Evolutionary conservation across 37 sponge, comb jelly and placozoan species (phyloP), one percentile per base, ranked within the genome.

Genomic region (Corticium candelabrum): DNA sequence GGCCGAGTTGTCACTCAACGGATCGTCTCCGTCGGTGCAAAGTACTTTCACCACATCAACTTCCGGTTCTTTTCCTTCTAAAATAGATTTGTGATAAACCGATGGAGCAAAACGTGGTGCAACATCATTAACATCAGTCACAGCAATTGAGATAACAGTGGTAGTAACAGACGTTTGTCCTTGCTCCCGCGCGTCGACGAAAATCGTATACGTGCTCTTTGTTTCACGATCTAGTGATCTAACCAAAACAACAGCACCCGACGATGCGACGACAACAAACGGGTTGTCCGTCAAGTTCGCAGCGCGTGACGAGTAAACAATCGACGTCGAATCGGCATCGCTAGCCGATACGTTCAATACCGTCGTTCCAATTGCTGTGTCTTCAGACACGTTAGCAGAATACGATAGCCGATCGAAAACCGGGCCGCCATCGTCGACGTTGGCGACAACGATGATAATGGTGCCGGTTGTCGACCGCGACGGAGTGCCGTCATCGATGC

Each of bases 21-120:
- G 11, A 27, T 50, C 15, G 21, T 50, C 62, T 21, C 62, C 21
- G 62, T 50, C 62, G 15, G 62, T 50, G 21, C 62, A 50, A 11
- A 27, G 11, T 50, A 50, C 21, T 11, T 11, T 50, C 11, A 21
- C 21, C 62, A 50, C 11, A 27, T 27, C 21, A 27, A 50, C 62
- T 50, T 50, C 62, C 15, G 62, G 62, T 21, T 27, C 62, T 21
- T 50, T 21, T 11, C 62, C 62, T 50, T 50, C 62, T 11, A 50
- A 21, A 50, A 50, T 21, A 21, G 62, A 50, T 21, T 87, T 71
- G 68, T 67, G 74, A 34, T 82, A 70, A 27, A 79, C 37, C 67
- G 62, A 79, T 4, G 85, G 39, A 27, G 79, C 76, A 1, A 68
- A 62, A 0, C 29, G n/a, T 7, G 32, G 1, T 4, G 41, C 39